phyloP scores from a whole-genome alignment of 2,113 vertebrate species.

The Protomyctophum bolini region DNA sequence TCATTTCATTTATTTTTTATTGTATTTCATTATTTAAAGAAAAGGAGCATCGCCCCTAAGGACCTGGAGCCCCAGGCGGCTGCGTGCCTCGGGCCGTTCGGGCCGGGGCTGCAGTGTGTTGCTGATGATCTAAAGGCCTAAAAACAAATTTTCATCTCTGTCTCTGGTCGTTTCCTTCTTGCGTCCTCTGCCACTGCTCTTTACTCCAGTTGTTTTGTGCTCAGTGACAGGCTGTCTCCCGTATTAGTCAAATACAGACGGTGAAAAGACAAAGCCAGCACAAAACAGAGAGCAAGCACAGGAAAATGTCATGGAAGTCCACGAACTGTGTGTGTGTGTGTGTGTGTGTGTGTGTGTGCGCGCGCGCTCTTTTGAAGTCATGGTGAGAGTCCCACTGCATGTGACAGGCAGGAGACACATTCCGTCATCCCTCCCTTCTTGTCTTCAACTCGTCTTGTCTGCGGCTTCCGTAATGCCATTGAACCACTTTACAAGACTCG shows the following conservation, averaged over 20 bases:
- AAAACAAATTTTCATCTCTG: slow-evolving; percentile 24
- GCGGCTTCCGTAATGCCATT: slow-evolving; percentile 14
- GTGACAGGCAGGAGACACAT: slow-evolving; percentile 58
- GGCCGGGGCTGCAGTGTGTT: background rate
- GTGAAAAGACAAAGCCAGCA: too few relatives aligned
- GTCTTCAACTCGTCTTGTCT: background rate
- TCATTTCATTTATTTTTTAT: too few relatives aligned
- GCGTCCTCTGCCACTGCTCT: slow-evolving; percentile 20
- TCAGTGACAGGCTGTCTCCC: too few relatives aligned
- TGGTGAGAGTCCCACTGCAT: slow-evolving; percentile 19
- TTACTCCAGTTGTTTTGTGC: slow-evolving; percentile 21
- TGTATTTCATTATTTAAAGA: too few relatives aligned
- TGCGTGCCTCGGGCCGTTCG: background rate
- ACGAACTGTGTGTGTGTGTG: too few relatives aligned
- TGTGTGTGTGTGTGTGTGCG: background rate
- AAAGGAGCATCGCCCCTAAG: too few relatives aligned
- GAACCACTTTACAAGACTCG: slow-evolving; percentile 18
- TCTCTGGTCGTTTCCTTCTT: slow-evolving; percentile 3
- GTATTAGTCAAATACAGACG: too few relatives aligned
- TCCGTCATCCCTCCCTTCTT: background rate
- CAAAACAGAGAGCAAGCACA: too few relatives aligned
- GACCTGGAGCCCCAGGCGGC: too few relatives aligned
- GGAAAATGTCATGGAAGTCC: too few relatives aligned
- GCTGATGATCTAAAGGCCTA: slow-evolving; percentile 11
- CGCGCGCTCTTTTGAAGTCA: slow-evolving; percentile 31